Conservation (phyloP, 2,797 vertebrate genomes). For the Argyrosomus regius region DNA sequence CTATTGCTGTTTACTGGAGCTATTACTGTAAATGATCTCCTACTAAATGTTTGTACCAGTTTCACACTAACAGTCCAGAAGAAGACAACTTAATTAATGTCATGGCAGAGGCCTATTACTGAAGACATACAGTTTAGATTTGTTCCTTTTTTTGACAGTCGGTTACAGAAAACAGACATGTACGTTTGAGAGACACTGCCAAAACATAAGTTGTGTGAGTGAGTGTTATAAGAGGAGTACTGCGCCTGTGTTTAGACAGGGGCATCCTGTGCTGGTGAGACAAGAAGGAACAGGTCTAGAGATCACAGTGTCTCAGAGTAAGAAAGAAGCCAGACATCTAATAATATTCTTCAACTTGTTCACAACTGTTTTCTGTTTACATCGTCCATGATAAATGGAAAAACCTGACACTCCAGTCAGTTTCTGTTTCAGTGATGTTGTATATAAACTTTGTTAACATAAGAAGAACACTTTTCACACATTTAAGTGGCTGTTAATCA, state of each 20-base stretch:
- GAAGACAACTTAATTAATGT: not conserved
- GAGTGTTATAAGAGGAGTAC: slow-evolving; percentile 55
- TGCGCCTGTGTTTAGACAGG: slow-evolving; percentile 75
- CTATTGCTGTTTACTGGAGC: not conserved
- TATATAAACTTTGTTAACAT: slow-evolving; percentile 22
- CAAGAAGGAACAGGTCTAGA: slow-evolving; percentile 47
- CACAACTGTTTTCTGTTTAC: slow-evolving; percentile 54
- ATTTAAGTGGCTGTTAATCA: slow-evolving; percentile 40
- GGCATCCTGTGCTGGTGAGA: slow-evolving; percentile 73
- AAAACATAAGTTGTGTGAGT: slow-evolving; percentile 55
- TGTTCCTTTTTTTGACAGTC: slow-evolving; percentile 31
- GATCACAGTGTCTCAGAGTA: slow-evolving; percentile 33
- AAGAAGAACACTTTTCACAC: slow-evolving; percentile 33
- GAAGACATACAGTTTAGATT: slow-evolving; percentile 24
- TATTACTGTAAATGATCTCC: not conserved
- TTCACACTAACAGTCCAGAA: slow-evolving; percentile 7
- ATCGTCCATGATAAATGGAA: slow-evolving; percentile 33
- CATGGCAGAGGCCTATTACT: not conserved
- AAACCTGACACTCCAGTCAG: slow-evolving; percentile 19
- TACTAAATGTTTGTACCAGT: not conserved
- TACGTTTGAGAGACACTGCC: slow-evolving; percentile 51
- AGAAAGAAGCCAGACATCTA: slow-evolving; percentile 71
- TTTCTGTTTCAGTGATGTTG: slow-evolving; percentile 41
- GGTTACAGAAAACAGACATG: slow-evolving; percentile 66
- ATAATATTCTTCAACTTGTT: slow-evolving; percentile 56